Base-by-base conservation (phyloP, 2,888 invertebrate species). In the Nycteola revayana region DNA sequence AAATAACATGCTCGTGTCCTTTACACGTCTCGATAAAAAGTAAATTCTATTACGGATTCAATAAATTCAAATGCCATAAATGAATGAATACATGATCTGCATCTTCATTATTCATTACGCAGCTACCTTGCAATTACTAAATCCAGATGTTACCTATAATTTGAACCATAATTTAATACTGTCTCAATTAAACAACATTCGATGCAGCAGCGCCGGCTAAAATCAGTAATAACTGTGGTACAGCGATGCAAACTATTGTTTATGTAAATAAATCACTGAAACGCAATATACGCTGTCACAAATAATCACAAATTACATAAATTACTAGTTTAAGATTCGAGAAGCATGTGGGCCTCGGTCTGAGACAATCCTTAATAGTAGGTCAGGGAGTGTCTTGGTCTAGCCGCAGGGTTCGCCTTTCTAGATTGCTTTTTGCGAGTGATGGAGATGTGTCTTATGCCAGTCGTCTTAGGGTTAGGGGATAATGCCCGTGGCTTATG, bases 231-330 rank as follows among this genome's bases (percentile, higher is more conserved):
- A 68, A 65, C 61, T 62, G 53, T 43, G 48, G 44, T 32, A 46
- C 35, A 37, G 47, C 40, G 32, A 50, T 48, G 47, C 45, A 48
- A 57, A 61, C 68, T 74, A 73, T 78, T 78, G 75, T 82, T 76
- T 76, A 75, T 66, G 78, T 77, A 79, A 81, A 87, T 87, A 87
- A 82, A 87, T 84, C 82, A 78, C 58, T 63, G 51, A 55, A 42
- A 59, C 52, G 65, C 66, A 68, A 74, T 68, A 63, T 58, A 66
- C 65, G 57, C 65, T 75, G 75, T 79, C 75, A 67, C 73, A 84
- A 82, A 86, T 86, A 85, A 84, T 79, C 75, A 67, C 73, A 84
- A 82, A 86, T 86, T 86, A 84, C 70, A 78, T 69, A 85, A 83
- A 86, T 86, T 85, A 82, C 68, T 79, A 76, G 68, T 70, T 49